Evolutionary conservation across 1,140 invertebrate species (phyloP), one percentile per base, ranked within the genome.

Genomic region (Coboldia fuscipes): DNA sequence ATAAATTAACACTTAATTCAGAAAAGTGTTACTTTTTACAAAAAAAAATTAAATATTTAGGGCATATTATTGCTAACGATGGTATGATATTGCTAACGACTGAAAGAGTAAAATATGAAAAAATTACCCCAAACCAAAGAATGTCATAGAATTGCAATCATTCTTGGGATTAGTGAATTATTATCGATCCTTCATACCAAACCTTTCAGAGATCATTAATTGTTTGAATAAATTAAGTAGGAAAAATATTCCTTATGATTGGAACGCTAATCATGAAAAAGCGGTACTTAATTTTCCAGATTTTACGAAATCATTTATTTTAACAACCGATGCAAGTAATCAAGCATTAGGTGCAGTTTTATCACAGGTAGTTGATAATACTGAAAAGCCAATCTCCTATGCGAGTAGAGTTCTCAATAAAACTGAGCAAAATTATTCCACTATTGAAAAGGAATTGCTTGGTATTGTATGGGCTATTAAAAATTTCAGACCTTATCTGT

Each of bases 371-470:
- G 28, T 20, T 6, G 30, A 20, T 10, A n/a, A 3, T 14, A 18
- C 3, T 12, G 37, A 21, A 16, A 35, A 22, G 37, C 52, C 53
- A 1, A 46, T 56, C n/a, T 40, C 45, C 3, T 62, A 51, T 40
- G 48, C 51, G 0, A 55, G 48, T 29, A 34, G 54, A 28, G 45
- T 41, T 7, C 37, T 62, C 19, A 58, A 54, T 37, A 37, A 45
- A 30, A 45, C 49, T 2, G 56, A 62, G 45, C 40, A 20, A 33
- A 54, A 51, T 39, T 61, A 54, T 33, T 40, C 38, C 2, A 50
- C 45, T 9, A 56, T 48, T 10, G 54, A 61, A 47, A 54, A 57
- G 38, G 63, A 70, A 54, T 42, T 60, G 21, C 39, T 68, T 12
- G 61, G 58, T 1, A 51, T 68, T 9, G 43, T 67, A 1, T 61